A percentile compares a stretch with the other conserved stretches of the same genome.
phyloP scores from a whole-genome alignment of 2,888 invertebrate species.

The Plebejus argus region DNA sequence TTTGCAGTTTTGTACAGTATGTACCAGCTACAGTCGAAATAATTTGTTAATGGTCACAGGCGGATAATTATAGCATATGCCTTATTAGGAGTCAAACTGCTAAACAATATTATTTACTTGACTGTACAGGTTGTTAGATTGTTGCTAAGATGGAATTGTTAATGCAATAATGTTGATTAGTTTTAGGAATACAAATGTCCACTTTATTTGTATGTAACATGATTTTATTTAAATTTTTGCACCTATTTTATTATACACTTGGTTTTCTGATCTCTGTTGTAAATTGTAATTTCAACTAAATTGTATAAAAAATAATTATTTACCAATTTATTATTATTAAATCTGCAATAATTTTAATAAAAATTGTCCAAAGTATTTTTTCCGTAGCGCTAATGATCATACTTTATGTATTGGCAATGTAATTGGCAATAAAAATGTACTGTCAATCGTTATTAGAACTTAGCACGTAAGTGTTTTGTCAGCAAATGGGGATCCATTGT shows the following conservation, averaged over 20 bases:
- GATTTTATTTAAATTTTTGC: background rate
- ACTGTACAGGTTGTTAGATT: background rate
- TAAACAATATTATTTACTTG: background rate
- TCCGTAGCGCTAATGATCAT: background rate
- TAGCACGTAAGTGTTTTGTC: conserved; percentile 7
- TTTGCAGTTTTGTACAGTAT: background rate
- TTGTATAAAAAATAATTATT: too few relatives aligned
- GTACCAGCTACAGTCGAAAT: background rate
- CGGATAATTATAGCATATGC: background rate
- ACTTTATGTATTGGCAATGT: background rate
- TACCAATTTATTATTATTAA: background rate
- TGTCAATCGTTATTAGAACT: background rate
- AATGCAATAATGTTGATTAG: conserved; percentile 13
- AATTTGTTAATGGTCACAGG: background rate
- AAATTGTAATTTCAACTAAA: background rate
- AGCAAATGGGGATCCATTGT: conserved; percentile 16
- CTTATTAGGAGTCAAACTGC: background rate
- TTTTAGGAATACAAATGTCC: background rate
- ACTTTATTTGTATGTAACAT: background rate
- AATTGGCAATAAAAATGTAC: background rate
- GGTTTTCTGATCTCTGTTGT: background rate
- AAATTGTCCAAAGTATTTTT: background rate
- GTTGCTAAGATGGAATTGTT: background rate
- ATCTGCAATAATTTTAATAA: background rate
- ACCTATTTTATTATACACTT: background rate